Conservation (phyloP, 2,797 vertebrate genomes). For the Enteromius paludinosus region DNA sequence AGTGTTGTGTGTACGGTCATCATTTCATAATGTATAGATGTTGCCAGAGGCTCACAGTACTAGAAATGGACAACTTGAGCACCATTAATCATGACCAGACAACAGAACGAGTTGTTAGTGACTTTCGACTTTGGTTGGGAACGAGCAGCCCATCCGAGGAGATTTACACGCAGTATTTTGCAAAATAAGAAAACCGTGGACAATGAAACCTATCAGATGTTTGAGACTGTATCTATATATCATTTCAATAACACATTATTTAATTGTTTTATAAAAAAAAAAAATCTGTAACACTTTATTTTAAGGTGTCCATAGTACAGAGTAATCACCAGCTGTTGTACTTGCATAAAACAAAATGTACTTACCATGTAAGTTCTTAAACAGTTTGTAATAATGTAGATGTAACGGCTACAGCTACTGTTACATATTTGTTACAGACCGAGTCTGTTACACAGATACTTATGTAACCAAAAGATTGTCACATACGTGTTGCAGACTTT, state of each 20-base stretch:
- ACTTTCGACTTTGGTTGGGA: background rate
- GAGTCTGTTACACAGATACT: too few species aligned
- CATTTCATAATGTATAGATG: background rate
- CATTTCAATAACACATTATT: constrained; percentile 12
- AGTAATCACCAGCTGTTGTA: too few species aligned
- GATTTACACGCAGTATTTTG: constrained; percentile 4
- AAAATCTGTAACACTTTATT: background rate
- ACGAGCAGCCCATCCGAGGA: background rate
- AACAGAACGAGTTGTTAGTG: constrained; percentile 19
- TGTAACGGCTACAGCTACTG: too few species aligned
- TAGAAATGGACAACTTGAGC: background rate
- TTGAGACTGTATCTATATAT: background rate
- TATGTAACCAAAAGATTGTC: too few species aligned
- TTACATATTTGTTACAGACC: too few species aligned
- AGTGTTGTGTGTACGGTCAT: background rate
- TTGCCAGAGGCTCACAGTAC: background rate
- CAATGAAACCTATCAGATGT: constrained; percentile 1
- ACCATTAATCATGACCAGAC: background rate
- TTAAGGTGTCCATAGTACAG: too few species aligned
- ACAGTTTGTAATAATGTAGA: too few species aligned
- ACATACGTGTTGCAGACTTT: too few species aligned
- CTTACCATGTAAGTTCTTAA: too few species aligned
- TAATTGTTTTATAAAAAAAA: background rate
- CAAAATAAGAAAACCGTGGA: background rate
- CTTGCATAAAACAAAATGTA: too few species aligned